Evolutionary conservation across 1,140 invertebrate genomes (phyloP).

Genomic region (Meloidogyne chitwoodi): DNA sequence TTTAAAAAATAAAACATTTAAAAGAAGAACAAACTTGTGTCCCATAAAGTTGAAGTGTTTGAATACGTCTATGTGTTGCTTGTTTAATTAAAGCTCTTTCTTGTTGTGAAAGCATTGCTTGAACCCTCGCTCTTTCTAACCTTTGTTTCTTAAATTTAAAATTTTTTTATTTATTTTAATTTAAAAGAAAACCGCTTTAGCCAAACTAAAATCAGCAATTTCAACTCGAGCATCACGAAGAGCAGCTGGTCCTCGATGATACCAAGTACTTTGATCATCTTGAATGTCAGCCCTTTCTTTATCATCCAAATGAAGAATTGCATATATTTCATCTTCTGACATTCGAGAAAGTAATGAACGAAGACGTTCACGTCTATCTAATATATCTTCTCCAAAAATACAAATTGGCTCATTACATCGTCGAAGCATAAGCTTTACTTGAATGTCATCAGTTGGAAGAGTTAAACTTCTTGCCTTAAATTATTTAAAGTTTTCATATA

Average conservation of each 20-base stretch:
- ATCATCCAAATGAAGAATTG: slow-evolving; percentile 45
- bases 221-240: slow-evolving; percentile 47
- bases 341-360: slow-evolving; percentile 48
- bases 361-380: slow-evolving; percentile 55
- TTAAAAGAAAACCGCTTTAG: slow-evolving; percentile 18
- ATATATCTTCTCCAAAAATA: slow-evolving; percentile 57
- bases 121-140: slow-evolving; percentile 43
- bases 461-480: slow-evolving; percentile 12
- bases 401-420: slow-evolving; percentile 56
- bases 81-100: slow-evolving; percentile 55
- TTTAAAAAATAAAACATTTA: slow-evolving; percentile 1
- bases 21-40: slow-evolving; percentile 37
- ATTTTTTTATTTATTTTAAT: too few relatives aligned
- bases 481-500: too few relatives aligned
- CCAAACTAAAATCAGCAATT: slow-evolving; percentile 56
- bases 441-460: slow-evolving; percentile 54
- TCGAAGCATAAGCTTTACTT: slow-evolving; percentile 58
- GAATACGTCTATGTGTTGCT: slow-evolving; percentile 53
- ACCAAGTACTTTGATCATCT: slow-evolving; percentile 52
- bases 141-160: slow-evolving; percentile 25
- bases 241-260: slow-evolving; percentile 47
- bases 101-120: slow-evolving; percentile 34
- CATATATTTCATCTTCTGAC: slow-evolving; percentile 52
- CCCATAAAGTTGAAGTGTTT: slow-evolving; percentile 50
- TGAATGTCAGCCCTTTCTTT: slow-evolving; percentile 38